phyloP scores from a whole-genome alignment of 2,888 invertebrate species.

The Cephus pulcher region DNA sequence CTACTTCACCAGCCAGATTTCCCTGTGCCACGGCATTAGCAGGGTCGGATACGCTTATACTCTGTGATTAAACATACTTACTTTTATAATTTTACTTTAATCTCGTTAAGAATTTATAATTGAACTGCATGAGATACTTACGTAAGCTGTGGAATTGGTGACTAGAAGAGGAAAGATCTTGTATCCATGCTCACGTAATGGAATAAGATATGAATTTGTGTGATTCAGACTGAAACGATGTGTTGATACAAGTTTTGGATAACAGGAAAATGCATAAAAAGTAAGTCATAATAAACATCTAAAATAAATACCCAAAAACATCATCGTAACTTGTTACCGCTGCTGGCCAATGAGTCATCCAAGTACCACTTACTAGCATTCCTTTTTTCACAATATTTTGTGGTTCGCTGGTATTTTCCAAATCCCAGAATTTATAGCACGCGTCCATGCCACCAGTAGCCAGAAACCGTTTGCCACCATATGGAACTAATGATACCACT shows the following conservation, averaged over 20 bases:
- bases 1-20: constrained; percentile 69
- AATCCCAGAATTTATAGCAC: constrained; percentile 78
- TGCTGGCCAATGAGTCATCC: constrained; percentile 70
- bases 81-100: background rate
- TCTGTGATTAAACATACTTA: constrained; percentile 38
- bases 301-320: constrained; percentile 55
- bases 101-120: background rate
- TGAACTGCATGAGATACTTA: constrained; percentile 35
- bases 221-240: constrained; percentile 51
- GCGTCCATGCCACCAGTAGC: constrained; percentile 77
- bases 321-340: constrained; percentile 66
- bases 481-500: constrained; percentile 66
- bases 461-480: constrained; percentile 74
- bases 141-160: constrained; percentile 64
- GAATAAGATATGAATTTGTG: constrained; percentile 57
- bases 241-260: background rate
- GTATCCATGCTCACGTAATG: constrained; percentile 60
- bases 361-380: constrained; percentile 67
- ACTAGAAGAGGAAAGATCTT: constrained; percentile 58
- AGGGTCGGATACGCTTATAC: constrained; percentile 68
- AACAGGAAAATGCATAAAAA: constrained; percentile 2
- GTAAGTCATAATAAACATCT: constrained; percentile 5
- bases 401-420: constrained; percentile 66
- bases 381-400: constrained; percentile 62
- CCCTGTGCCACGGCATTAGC: constrained; percentile 69